Conservation (phyloP, 2,888 invertebrate genomes). For the Nephrotoma appendiculata region DNA sequence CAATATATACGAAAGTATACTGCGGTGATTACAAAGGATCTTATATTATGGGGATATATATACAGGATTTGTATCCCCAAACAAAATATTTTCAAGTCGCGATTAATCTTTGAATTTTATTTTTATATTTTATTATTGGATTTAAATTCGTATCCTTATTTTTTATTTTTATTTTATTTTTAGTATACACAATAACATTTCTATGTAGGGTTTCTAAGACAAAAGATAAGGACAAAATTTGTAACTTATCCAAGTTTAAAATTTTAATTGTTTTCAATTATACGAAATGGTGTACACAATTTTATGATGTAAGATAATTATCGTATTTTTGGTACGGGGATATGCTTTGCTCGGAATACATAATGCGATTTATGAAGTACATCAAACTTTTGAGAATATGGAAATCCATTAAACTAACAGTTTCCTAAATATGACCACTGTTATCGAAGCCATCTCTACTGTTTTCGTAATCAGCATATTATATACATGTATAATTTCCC, state of each 20-base stretch:
- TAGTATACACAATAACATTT: background rate
- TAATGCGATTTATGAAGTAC: background rate
- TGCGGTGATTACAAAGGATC: background rate
- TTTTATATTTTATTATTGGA: background rate
- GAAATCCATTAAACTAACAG: no score
- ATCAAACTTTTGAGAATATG: background rate
- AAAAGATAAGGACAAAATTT: background rate
- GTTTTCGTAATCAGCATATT: no score
- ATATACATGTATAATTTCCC: no score
- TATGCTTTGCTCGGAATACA: background rate
- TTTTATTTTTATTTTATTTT: background rate
- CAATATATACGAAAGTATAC: background rate
- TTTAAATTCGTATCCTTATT: background rate
- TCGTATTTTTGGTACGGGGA: background rate
- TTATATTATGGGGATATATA: background rate
- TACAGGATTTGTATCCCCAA: background rate
- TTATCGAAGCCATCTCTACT: no score
- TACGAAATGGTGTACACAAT: background rate
- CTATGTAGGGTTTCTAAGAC: background rate
- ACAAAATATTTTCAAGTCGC: background rate
- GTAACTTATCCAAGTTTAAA: background rate
- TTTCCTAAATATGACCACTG: no score
- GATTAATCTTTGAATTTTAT: background rate
- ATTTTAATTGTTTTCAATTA: background rate
- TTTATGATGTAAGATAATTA: background rate